These are phyloP conservation scores for Erethizon dorsatum DNA, from an alignment of 2,797 vertebrate species.

Conservation along the genomic window DNA sequence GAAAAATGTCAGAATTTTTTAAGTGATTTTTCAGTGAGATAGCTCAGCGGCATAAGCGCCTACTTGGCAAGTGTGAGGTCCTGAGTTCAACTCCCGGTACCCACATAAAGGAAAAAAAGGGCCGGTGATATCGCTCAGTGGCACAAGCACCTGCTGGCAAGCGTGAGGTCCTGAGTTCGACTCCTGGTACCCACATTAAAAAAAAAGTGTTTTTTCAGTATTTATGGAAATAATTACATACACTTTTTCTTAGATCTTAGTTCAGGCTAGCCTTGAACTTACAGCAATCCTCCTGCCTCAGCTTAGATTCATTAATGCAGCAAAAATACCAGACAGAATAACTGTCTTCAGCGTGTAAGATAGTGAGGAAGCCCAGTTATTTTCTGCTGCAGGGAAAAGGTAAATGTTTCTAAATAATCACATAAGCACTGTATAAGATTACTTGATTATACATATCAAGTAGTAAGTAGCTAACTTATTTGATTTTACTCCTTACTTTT, in stretches of 20 bases:
- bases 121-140: no score
- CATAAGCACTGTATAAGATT: slow-evolving; percentile 43
- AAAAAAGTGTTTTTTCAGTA: slow-evolving; percentile 3
- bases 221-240: not conserved
- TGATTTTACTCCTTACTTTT: slow-evolving; percentile 57
- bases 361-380: slow-evolving; percentile 18
- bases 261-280: not conserved
- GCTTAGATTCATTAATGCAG: not conserved
- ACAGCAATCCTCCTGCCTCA: not conserved
- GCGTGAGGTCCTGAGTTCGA: no score
- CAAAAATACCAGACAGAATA: slow-evolving; percentile 49
- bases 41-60: no score
- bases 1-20: slow-evolving; percentile 41
- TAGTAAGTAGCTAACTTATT: slow-evolving; percentile 29
- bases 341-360: not conserved
- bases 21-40: not conserved
- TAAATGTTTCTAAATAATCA: slow-evolving; percentile 63
- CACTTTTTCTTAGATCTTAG: not conserved
- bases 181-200: no score
- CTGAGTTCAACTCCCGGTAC: no score
- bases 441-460: slow-evolving; percentile 20
- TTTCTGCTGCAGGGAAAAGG: slow-evolving; percentile 46
- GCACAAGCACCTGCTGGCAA: no score
- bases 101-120: no score
- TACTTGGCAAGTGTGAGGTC: no score